Percentiles rank a stretch among this genome's conserved stretches.
Evolutionary conservation across 2,888 invertebrate species (phyloP).

Genomic region (Zeuzera pyrina): DNA sequence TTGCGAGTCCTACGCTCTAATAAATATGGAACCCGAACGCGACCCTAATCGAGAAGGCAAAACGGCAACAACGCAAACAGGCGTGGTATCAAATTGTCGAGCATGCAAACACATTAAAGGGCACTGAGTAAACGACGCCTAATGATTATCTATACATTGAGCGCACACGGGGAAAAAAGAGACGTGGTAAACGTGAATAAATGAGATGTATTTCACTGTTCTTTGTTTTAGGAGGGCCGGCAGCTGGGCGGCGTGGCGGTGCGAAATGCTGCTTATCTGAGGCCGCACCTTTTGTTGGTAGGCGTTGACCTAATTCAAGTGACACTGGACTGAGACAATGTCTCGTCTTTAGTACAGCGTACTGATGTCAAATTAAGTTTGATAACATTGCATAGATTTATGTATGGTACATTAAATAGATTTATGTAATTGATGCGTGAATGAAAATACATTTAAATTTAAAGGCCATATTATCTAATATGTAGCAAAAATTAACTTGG

Average conservation of each 20-base stretch:
- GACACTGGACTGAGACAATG: conserved; percentile 46
- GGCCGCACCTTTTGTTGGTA: conserved; percentile 67
- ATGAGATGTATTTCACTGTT: conserved; percentile 59
- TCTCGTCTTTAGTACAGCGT: conserved; percentile 40
- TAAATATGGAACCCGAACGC: conserved; percentile 65
- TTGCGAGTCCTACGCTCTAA: conserved; percentile 61
- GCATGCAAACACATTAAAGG: conserved; percentile 68
- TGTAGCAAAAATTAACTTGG: conserved; percentile 1
- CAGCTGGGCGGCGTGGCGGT: conserved; percentile 43
- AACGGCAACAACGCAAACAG: conserved; percentile 68
- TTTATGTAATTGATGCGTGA: too few species aligned
- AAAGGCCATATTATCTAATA: too few species aligned
- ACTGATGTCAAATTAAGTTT: conserved; percentile 25
- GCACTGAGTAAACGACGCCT: conserved; percentile 54
- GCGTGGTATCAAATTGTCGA: conserved; percentile 64
- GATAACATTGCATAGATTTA: neutral
- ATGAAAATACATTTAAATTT: too few species aligned
- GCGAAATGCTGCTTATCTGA: conserved; percentile 65
- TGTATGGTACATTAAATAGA: neutral
- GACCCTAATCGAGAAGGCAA: conserved; percentile 68
- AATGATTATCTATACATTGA: conserved; percentile 63
- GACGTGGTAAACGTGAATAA: conserved; percentile 47
- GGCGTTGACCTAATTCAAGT: conserved; percentile 67
- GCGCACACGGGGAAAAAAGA: conserved; percentile 36
- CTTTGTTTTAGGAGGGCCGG: conserved; percentile 60